Conservation (phyloP, 2,797 vertebrate species). For the Melopsittacus undulatus region DNA sequence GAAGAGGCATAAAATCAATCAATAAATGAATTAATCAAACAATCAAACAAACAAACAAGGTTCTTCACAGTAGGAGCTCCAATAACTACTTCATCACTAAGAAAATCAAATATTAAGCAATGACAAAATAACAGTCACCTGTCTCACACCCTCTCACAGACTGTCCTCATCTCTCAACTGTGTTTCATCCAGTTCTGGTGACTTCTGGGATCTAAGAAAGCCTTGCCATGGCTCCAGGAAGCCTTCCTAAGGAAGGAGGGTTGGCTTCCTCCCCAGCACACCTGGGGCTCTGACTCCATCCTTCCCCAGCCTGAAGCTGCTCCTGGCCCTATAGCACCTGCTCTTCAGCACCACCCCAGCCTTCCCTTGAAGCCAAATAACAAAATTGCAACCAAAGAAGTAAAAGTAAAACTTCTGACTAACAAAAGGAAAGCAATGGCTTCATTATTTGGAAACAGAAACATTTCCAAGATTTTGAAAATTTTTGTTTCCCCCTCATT, state of each 20-base stretch:
- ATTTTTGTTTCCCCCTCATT: neutral
- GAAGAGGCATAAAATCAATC: neutral
- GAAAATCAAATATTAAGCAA: neutral
- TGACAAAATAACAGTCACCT: neutral
- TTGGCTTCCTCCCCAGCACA: neutral
- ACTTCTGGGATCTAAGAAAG: neutral
- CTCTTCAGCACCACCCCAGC: neutral
- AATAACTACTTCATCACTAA: neutral
- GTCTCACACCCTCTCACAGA: neutral
- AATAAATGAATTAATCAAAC: neutral
- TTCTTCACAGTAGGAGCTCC: neutral
- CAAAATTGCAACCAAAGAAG: neutral
- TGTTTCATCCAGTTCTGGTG: neutral
- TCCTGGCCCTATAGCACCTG: neutral
- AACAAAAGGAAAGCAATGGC: neutral
- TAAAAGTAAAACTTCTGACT: neutral
- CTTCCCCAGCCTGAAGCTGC: neutral
- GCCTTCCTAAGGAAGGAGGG: neutral
- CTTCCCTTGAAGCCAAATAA: neutral
- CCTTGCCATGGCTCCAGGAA: neutral
- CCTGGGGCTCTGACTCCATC: neutral
- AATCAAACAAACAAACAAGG: neutral
- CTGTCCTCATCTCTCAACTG: fast-evolving
- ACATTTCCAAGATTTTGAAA: neutral
- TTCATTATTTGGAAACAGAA: neutral